Conservation (phyloP, 2,113 vertebrate genomes). For the Neotoma lepida region DNA sequence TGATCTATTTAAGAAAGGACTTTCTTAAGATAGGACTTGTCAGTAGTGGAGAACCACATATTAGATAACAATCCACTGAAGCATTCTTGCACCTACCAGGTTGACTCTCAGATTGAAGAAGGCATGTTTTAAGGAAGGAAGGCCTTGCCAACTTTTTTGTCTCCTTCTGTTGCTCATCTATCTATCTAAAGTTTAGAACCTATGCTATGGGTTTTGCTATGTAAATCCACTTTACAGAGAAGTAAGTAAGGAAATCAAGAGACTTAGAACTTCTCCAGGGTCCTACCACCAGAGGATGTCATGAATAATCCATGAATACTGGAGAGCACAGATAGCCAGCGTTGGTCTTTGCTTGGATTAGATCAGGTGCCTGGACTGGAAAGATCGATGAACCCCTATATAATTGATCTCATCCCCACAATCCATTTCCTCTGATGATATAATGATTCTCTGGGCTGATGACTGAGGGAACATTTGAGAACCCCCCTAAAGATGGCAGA, state of each 20-base stretch:
- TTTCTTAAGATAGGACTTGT: neutral
- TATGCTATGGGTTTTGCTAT: neutral
- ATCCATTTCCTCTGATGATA: neutral
- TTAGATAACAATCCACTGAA: too few species aligned
- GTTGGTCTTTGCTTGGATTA: neutral
- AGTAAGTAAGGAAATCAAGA: neutral
- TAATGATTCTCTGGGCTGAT: neutral
- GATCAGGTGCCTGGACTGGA: neutral
- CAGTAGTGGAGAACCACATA: neutral
- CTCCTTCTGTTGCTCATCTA: neutral
- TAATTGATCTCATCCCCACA: neutral
- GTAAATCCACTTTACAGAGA: neutral
- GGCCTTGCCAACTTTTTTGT: neutral
- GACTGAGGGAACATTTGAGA: neutral
- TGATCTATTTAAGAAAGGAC: neutral
- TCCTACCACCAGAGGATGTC: neutral
- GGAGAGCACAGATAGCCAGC: too few species aligned
- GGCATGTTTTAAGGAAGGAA: neutral
- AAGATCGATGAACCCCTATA: neutral
- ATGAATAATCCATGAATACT: neutral
- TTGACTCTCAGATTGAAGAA: neutral
- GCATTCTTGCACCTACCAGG: neutral
- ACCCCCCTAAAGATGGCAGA: neutral
- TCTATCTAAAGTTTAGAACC: neutral
- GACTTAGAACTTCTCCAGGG: neutral